Evolutionary conservation across 1,140 invertebrate genomes (phyloP).

Genomic region (Magallana gigas): DNA sequence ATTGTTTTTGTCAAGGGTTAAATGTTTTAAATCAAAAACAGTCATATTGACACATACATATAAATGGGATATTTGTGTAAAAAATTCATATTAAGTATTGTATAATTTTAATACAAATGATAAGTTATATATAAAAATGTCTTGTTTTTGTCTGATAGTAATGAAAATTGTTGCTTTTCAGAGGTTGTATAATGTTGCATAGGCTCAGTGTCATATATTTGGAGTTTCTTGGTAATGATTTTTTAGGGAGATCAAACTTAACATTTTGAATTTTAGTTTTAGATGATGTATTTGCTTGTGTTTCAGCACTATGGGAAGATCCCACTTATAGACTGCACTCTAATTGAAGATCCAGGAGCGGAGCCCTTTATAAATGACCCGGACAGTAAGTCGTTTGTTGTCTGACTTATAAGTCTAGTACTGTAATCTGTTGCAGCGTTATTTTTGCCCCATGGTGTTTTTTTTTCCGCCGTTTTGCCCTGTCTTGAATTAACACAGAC

Average conservation of each 20-base stretch:
- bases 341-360: constrained; percentile 87
- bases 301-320: constrained; percentile 87
- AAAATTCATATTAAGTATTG: background rate
- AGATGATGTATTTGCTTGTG: constrained; percentile 39
- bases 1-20: no score
- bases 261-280: no score
- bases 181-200: no score
- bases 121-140: background rate
- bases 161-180: background rate
- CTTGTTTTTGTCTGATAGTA: background rate
- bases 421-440: no score
- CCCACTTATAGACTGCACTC: constrained; percentile 89
- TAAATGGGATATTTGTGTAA: background rate
- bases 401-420: background rate
- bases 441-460: no score
- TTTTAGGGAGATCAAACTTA: no score
- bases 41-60: background rate
- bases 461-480: no score
- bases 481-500: no score
- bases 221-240: no score
- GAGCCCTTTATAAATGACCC: constrained; percentile 81
- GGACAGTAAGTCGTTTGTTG: constrained; percentile 76
- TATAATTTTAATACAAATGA: background rate
- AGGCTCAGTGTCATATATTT: no score
- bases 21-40: no score